Conservation (phyloP, 2,113 vertebrate species). For the Phylloscopus trochiloides region DNA sequence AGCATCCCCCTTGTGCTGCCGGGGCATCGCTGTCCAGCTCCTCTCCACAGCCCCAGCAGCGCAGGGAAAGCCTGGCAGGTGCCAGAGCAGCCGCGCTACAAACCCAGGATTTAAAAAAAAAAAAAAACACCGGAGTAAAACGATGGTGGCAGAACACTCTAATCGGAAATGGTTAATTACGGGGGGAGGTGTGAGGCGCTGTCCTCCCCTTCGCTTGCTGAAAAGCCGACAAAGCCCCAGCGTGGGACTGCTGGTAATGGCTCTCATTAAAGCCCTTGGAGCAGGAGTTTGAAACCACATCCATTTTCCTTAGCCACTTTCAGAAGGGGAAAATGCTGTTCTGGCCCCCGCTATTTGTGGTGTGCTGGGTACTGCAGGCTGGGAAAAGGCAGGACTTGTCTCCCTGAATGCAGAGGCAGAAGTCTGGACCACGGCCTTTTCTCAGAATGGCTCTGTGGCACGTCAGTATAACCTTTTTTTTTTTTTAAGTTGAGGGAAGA, state of each 20-base stretch:
- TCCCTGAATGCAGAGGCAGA: neutral
- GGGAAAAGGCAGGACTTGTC: neutral
- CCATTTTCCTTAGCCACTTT: neutral
- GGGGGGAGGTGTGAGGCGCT: neutral
- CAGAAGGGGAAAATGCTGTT: neutral
- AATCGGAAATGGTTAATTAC: neutral
- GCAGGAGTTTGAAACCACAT: neutral
- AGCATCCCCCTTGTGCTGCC: fast-evolving
- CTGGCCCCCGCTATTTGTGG: neutral
- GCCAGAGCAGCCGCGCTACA: fast-evolving
- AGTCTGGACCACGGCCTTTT: neutral
- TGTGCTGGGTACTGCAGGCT: neutral
- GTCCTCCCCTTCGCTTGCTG: neutral
- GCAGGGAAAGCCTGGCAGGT: neutral
- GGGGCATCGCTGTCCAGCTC: fast-evolving
- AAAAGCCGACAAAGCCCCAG: neutral
- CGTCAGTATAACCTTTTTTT: neutral
- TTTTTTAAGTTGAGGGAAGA: neutral
- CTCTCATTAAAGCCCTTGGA: constrained; percentile 9
- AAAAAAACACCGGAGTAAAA: neutral
- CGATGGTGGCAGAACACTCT: neutral
- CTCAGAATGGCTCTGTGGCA: fast-evolving
- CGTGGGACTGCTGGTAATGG: neutral
- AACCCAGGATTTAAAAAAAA: neutral
- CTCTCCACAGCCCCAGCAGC: neutral